A percentile compares a stretch with the other conserved stretches of the same genome.
Evolutionary conservation across 92 coral and sea anemone species (phyloP).

Genomic region (Pocillopora meandrina): DNA sequence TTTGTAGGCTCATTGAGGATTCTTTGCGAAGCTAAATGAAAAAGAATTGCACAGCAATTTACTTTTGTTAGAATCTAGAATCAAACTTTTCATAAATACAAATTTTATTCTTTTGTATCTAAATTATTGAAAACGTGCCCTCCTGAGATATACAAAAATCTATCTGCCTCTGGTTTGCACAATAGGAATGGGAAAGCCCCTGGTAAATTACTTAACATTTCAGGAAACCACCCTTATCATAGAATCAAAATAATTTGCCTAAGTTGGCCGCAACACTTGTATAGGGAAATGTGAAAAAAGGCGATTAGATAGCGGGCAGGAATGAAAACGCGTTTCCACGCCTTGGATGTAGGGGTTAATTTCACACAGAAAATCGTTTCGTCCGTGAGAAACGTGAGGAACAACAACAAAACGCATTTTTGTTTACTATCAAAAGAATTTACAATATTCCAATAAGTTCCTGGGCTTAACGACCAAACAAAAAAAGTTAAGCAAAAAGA

Average conservation of each 20-base stretch:
- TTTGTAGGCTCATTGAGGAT: no score
- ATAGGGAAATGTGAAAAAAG: background rate
- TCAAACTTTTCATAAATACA: no score
- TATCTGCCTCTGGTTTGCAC: background rate
- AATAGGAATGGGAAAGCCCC: background rate
- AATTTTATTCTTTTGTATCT: no score
- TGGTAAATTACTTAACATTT: background rate
- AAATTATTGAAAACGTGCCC: no score
- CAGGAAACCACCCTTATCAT: slow-evolving; percentile 8
- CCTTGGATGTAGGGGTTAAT: background rate
- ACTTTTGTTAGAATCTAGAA: no score
- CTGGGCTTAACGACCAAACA: background rate
- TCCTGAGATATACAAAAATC: background rate
- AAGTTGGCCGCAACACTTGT: background rate
- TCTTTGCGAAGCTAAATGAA: no score
- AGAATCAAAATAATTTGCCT: background rate
- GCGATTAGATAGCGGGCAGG: slow-evolving; percentile 2
- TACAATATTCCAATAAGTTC: slow-evolving; percentile 13
- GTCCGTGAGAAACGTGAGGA: background rate
- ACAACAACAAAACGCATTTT: background rate
- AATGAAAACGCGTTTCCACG: background rate
- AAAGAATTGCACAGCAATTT: no score
- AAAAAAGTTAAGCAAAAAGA: background rate
- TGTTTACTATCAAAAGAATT: background rate
- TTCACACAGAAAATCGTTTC: background rate